Base-by-base conservation (phyloP, 2,113 vertebrate genomes). In the Platycercus adscitus region DNA sequence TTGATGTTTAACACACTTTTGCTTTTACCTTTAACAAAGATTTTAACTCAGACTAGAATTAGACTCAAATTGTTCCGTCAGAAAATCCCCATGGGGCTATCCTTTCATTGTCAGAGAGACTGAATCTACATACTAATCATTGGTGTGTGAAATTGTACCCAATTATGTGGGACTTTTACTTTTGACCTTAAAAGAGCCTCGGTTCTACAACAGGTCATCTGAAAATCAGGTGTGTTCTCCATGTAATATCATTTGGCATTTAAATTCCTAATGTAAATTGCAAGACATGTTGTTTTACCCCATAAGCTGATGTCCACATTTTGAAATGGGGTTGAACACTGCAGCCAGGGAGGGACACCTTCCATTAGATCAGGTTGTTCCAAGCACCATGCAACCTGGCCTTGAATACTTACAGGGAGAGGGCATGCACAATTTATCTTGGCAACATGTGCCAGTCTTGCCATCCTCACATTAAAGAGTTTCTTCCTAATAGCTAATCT, bases 41-140 rank as follows among this genome's bases (percentile, higher is more conserved):
- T 58, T 88, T 71, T 77, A 49, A 71, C 66, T 66, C 46, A 78
- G 50, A n/a, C 24, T 60, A 33, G 35, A 78, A n/a, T 91, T 50
- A 66, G n/a, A 43, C 43, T 75, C 17, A 35, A 52, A 68, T 88
- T 46, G 78, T 11, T 76, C 55, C 53, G 44, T 44, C 9, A 31
- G 66, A 76, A 46, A 68, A 29, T 4, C 0, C 0, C 1, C 10
- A 6, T 1, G 8, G 12, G 10, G 1, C 12, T 49, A 4, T 43
- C 2, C 1, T 91, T 83, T 65, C 35, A 10, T 43, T 72, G 44
- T 81, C 65, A 31, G 35, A 70, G 85, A 28, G 41, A 39, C 39
- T 75, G 35, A 46, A 73, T 56, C 47, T 79, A 4, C 9, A 15
- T 58, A 19, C 4, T 55, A 1, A 39, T 25, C 1, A 2, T 20